Percentiles rank a stretch among this genome's conserved stretches.
Evolutionary conservation across 1,140 invertebrate species (phyloP).

Genomic region (Lasioglossum baleicum): DNA sequence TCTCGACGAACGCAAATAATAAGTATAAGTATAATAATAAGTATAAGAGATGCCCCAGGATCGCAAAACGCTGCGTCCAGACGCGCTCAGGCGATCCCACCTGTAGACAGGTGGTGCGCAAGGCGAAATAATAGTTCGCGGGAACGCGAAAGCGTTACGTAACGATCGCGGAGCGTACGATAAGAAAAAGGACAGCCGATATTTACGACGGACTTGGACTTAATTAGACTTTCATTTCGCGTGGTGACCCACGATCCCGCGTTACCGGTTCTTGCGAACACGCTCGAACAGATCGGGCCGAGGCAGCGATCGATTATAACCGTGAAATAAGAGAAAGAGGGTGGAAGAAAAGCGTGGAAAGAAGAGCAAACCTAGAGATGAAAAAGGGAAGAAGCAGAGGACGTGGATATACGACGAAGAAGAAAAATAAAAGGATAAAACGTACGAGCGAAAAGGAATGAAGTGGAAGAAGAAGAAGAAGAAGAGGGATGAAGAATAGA

Average conservation of each 20-base stretch:
- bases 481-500: background rate
- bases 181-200: background rate
- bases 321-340: constrained; percentile 10
- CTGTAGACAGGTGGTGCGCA: too few relatives aligned
- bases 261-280: constrained; percentile 9
- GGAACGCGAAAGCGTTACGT: background rate
- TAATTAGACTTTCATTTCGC: constrained; percentile 30
- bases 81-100: too few relatives aligned
- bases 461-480: background rate
- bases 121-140: background rate
- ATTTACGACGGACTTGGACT: constrained; percentile 13
- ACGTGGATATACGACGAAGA: too few relatives aligned
- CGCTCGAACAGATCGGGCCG: background rate
- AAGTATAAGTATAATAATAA: too few relatives aligned
- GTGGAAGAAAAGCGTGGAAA: background rate
- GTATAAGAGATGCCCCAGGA: too few relatives aligned
- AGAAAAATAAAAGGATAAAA: background rate
- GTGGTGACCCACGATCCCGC: constrained; percentile 14
- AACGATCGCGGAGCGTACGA: background rate
- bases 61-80: too few relatives aligned
- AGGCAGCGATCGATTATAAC: constrained; percentile 27
- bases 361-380: background rate
- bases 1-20: too few relatives aligned
- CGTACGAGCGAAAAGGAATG: too few relatives aligned
- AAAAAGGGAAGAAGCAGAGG: background rate